Conservation (phyloP, 2,113 vertebrate genomes). For the Lota lota region DNA sequence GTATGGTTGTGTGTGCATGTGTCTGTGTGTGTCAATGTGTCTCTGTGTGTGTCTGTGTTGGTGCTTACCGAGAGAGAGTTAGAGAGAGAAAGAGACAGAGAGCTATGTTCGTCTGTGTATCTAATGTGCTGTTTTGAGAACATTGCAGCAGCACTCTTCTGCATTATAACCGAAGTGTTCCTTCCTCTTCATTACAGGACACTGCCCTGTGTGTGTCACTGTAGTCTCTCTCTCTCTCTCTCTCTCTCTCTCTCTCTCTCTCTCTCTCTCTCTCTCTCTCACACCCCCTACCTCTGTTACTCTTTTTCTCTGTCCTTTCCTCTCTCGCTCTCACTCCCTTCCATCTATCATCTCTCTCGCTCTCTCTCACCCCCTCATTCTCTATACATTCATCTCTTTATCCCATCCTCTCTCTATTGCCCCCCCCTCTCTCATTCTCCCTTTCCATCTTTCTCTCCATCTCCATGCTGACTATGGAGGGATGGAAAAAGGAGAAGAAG, state of each 20-base stretch:
- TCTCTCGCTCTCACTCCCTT: conserved; percentile 4
- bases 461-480: no score
- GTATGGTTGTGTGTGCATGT: conserved; percentile 6
- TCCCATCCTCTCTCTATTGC: background rate
- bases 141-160: conserved; percentile 29
- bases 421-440: no score
- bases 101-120: background rate
- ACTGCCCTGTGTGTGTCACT: conserved; percentile 12
- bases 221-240: conserved; percentile 20
- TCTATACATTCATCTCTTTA: background rate
- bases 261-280: conserved; percentile 3
- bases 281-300: background rate
- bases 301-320: no score
- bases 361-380: background rate
- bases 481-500: background rate
- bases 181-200: conserved; percentile 42
- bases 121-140: conserved; percentile 3
- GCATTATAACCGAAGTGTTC: conserved; percentile 38
- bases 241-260: no score
- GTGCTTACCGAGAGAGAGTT: no score
- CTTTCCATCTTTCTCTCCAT: no score
- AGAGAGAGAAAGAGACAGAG: background rate
- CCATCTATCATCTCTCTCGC: no score
- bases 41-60: background rate
- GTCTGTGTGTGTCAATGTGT: background rate